Evolutionary conservation across 2,797 vertebrate genomes (phyloP).

Genomic region (Odontamblyopus rebecca): DNA sequence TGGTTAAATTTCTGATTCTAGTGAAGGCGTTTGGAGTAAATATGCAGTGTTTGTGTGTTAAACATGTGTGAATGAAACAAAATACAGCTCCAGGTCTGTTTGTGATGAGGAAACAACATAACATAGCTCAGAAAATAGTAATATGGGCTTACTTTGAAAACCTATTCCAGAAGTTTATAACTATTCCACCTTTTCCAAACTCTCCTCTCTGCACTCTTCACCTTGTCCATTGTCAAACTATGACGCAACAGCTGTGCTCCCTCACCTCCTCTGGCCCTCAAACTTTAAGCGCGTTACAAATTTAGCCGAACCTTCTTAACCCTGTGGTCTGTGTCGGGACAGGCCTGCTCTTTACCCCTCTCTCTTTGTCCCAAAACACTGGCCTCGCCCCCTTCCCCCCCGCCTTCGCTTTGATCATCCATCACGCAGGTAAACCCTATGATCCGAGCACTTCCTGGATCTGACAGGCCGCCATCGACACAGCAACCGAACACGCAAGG

Average conservation of each 20-base stretch:
- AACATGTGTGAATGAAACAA: too few relatives aligned
- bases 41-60: too few relatives aligned
- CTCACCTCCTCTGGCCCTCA: background rate
- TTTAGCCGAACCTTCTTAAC: slow-evolving; percentile 9
- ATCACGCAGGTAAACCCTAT: slow-evolving; percentile 17
- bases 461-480: slow-evolving; percentile 42
- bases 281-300: slow-evolving; percentile 7
- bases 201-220: background rate
- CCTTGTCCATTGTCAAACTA: background rate
- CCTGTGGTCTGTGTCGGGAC: slow-evolving; percentile 13
- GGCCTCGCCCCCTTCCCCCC: slow-evolving; percentile 21
- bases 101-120: too few relatives aligned
- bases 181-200: background rate
- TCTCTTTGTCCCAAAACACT: slow-evolving; percentile 11
- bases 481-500: slow-evolving; percentile 16
- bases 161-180: background rate
- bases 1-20: too few relatives aligned
- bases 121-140: too few relatives aligned
- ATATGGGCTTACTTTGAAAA: too few relatives aligned
- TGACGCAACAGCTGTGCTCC: background rate
- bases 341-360: slow-evolving; percentile 5
- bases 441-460: slow-evolving; percentile 53
- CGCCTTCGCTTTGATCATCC: slow-evolving; percentile 22
- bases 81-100: too few relatives aligned
- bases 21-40: too few relatives aligned